Evolutionary conservation across 2,113 vertebrate genomes (phyloP).

Genomic region (Benitochromis conjunctus): DNA sequence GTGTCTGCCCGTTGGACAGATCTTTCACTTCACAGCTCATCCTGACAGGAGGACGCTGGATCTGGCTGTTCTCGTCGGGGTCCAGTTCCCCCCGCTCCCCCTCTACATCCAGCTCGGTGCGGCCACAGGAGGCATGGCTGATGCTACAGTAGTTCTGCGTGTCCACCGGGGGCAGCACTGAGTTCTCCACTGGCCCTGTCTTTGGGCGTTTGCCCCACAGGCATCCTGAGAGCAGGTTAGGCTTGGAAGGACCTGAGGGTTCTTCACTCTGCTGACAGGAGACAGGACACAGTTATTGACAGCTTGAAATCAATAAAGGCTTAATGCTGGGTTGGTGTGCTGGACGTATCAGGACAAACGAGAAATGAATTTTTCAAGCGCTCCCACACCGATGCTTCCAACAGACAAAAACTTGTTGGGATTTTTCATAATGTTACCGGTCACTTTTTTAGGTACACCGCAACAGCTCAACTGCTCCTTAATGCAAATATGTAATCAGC

Average conservation of each 20-base stretch:
- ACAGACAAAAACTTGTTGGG: not conserved
- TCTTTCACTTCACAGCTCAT: constrained; percentile 80
- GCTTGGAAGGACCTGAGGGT: constrained; percentile 32
- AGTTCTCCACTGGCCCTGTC: constrained; percentile 70
- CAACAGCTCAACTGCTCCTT: not conserved
- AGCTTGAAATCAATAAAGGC: not conserved
- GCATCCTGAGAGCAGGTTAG: constrained; percentile 61
- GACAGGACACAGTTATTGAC: not conserved
- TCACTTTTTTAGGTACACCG: not conserved
- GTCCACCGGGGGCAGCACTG: constrained; percentile 69
- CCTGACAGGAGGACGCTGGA: constrained; percentile 21
- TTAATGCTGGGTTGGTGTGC: not conserved
- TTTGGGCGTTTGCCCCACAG: constrained; percentile 67
- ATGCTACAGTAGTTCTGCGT: constrained; percentile 84
- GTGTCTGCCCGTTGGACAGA: constrained; percentile 78
- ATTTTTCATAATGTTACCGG: not conserved
- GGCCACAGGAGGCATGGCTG: constrained; percentile 80
- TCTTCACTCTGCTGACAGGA: constrained; percentile 62
- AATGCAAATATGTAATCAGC: not conserved
- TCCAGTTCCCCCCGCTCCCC: constrained; percentile 26
- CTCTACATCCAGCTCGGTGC: constrained; percentile 62
- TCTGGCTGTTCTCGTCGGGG: constrained; percentile 15
- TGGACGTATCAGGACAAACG: not conserved
- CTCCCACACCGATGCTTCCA: not conserved
- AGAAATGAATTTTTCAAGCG: not conserved